Base-by-base conservation (phyloP, 2,888 invertebrate species). In the Plebejus melissa region DNA sequence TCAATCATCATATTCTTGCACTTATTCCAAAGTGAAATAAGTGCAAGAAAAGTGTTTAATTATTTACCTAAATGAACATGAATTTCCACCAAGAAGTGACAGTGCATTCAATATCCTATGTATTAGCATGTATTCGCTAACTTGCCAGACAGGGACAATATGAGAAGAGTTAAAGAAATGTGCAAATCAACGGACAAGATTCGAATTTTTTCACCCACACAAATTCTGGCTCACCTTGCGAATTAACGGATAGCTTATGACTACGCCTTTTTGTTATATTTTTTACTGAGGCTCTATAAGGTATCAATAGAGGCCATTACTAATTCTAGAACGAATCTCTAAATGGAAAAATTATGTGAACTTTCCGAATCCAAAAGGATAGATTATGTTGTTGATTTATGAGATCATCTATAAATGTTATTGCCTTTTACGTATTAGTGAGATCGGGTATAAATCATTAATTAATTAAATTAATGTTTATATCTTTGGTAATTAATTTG, bases 171-270 rank as follows among this genome's bases (percentile, higher is more conserved):
- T 32, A 5, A 74, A 74, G 74, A 32, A 74, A 74, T 60, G 50
- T 76, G 78, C 78, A 22, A 46, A 75, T 16, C 58, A 79, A 79
- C 80, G 76, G 74, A 65, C 75, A 28, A 74, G 75, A 76, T 80
- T 80, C 71, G 75, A 78, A 78, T 79, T 81, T 81, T 80, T 81
- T 79, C 83, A 83, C 86, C 79, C 82, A 80, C 78, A 69, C 75
- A 87, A 76, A 75, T 50, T 77, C 86, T 75, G 0, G 90, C 80
- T 90, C 83, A 88, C 92, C 92, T 92, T 90, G 92, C 82, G 78
- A 74, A 77, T 78, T 88, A 90, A 91, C 90, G 91, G 85, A 87
- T 91, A 22, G 89, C 88, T 85, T 89, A 90, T 88, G 88, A 81
- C 78, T 58, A 82, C 84, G 86, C 86, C 82, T 86, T 82, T 79